Evolutionary conservation across 2,888 invertebrate species (phyloP).

Genomic region (Hymenopus coronatus): DNA sequence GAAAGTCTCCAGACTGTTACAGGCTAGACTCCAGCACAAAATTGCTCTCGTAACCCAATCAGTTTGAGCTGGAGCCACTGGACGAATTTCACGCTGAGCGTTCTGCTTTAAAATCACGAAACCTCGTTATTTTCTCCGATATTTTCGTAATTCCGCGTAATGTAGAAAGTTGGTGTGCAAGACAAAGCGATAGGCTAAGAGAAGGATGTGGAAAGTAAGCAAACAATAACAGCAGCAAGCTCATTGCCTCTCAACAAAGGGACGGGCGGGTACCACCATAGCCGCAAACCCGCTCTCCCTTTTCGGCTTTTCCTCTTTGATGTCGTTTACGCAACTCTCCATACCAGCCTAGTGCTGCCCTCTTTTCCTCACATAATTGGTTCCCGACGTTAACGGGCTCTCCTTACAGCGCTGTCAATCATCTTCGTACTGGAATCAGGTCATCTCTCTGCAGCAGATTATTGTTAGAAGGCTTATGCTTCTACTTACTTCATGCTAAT

Average conservation of each 20-base stretch:
- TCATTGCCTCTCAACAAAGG: not conserved
- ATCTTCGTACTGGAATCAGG: not conserved
- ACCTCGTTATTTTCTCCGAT: too few relatives aligned
- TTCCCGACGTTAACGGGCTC: not conserved
- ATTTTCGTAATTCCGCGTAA: too few relatives aligned
- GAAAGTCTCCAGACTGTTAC: too few relatives aligned
- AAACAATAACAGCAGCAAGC: not conserved
- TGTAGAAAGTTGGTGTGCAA: too few relatives aligned
- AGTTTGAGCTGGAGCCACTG: too few relatives aligned
- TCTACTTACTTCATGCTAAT: too few relatives aligned
- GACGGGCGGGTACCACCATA: not conserved
- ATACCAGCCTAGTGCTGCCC: not conserved
- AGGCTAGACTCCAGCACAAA: too few relatives aligned
- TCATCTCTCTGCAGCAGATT: too few relatives aligned
- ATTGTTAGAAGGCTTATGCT: too few relatives aligned
- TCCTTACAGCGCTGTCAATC: not conserved
- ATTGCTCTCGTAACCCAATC: too few relatives aligned
- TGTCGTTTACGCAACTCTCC: not conserved
- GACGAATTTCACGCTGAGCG: too few relatives aligned
- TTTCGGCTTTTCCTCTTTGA: not conserved
- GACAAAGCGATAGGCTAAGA: not conserved
- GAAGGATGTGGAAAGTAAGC: not conserved
- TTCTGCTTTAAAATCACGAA: too few relatives aligned
- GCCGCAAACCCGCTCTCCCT: not conserved
- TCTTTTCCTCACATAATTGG: not conserved